Evolutionary conservation across 2,888 invertebrate species (phyloP).

Genomic region (Xanthorhoe spadicearia): DNA sequence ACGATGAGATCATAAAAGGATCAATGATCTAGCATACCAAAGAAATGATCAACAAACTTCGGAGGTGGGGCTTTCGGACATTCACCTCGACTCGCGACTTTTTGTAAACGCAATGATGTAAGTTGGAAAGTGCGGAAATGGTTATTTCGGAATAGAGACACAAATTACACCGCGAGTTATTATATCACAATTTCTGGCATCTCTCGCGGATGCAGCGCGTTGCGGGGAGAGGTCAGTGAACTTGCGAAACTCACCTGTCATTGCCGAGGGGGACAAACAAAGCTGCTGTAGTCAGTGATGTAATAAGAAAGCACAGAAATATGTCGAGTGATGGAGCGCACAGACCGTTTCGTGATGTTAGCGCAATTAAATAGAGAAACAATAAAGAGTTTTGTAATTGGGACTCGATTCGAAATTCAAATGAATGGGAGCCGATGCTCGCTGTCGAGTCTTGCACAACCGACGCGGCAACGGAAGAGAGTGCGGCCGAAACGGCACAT

Average conservation of each 20-base stretch:
- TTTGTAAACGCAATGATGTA: slow-evolving; percentile 75
- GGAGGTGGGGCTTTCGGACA: slow-evolving; percentile 60
- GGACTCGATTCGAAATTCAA: slow-evolving; percentile 62
- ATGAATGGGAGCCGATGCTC: slow-evolving; percentile 55
- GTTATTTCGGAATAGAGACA: slow-evolving; percentile 70
- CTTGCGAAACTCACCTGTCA: slow-evolving; percentile 81
- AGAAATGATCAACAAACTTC: slow-evolving; percentile 71
- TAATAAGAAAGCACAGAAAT: slow-evolving; percentile 72
- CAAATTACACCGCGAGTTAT: slow-evolving; percentile 65
- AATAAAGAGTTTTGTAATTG: slow-evolving; percentile 64
- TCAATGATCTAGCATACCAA: slow-evolving; percentile 77
- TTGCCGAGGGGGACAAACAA: slow-evolving; percentile 65
- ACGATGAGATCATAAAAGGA: slow-evolving; percentile 82
- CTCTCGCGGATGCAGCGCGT: slow-evolving; percentile 65
- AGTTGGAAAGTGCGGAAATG: slow-evolving; percentile 82
- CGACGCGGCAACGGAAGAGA: slow-evolving; percentile 72
- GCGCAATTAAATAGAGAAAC: slow-evolving; percentile 56
- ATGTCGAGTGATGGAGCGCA: slow-evolving; percentile 52
- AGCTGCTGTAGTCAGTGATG: slow-evolving; percentile 58
- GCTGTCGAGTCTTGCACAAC: slow-evolving; percentile 66
- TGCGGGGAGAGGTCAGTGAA: slow-evolving; percentile 75
- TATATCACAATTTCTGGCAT: slow-evolving; percentile 75
- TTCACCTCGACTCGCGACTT: slow-evolving; percentile 73
- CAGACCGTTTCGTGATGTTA: slow-evolving; percentile 41
- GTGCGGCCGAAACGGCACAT: slow-evolving; percentile 77